Base-by-base conservation (phyloP, 2,797 vertebrate species). In the Aratinga solstitialis region DNA sequence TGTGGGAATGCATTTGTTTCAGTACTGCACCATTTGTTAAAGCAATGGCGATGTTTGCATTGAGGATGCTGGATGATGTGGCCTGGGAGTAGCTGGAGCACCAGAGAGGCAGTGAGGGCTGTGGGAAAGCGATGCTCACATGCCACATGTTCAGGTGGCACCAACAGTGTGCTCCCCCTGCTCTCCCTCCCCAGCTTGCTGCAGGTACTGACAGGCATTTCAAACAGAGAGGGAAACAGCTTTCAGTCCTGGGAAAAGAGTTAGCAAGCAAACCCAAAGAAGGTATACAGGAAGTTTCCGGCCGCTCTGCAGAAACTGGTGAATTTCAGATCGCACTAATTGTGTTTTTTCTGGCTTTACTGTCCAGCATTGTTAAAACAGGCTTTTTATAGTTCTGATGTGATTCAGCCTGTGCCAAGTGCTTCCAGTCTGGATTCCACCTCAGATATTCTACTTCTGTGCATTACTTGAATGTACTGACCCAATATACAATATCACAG, bases 351-450 rank as follows among this genome's bases (percentile, higher is more conserved):
- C 83, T 85, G 75, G 45, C n/a, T 77, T 77, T 62, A 22, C 61
- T 84, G 56, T 27, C 81, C 75, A 77, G 72, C 51, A 15, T 6
- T 74, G 80, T 76, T 84, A 73, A 76, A 91, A 87, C 80, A 27
- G 27, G 54, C 29, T 90, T 75, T 95, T 90, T 45, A 12, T 30
- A 69, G 10, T 34, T 54, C 59, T 71, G 30, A 1, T 66, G 56
- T 18, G 24, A 69, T 67, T 89, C 58, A 72, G 18, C 2, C 58
- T 51, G 43, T 89, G 93, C 88, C 92, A 87, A 84, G 77, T 14
- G 30, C 72, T 93, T 56, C 85, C 80, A 84, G 45, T 0, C 51
- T 87, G 88, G 72, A 62, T 34, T 47, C 72, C 32, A 84, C 45
- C 34, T 69, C 84, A 85, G 88, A 45, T 88, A 45, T 50, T 86